Base-by-base conservation (phyloP, 2,888 invertebrate species). In the Oligia latruncula region DNA sequence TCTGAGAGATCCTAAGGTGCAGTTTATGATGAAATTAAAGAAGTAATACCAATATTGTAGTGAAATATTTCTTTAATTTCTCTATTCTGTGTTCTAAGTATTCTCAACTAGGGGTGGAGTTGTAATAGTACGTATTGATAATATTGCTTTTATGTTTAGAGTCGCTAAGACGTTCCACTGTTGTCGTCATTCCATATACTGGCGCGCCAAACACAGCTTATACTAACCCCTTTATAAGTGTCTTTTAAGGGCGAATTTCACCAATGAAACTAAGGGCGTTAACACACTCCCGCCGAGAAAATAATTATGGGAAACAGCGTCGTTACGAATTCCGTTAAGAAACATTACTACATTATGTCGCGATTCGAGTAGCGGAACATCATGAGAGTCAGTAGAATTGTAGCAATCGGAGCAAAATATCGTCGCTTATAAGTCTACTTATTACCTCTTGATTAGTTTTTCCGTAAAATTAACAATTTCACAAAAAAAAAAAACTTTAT, bases 81-180 rank as follows among this genome's bases (percentile, higher is more conserved):
- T 13, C 13, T 5, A 46, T 74, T 58, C 55, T 74, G 13, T 52
- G 40, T 23, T 58, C 40, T 64, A 60, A 68, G 29, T 23, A 35
- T 15, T 1, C 23, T 74, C 55, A 52, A 76, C 2, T 70, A 55
- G 35, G 9, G 52, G 17, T 68, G 15, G 64, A 72, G 40, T 81
- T 84, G 43, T 67, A 58, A 49, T 20, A 68, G 43, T 75, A 71
- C n/a, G n/a, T 66, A 58, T 76, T 75, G 55, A 43, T 82, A 68
- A 68, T 85, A 71, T 58, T 84, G 62, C 74, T 72, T 82, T 67
- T 86, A 78, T 72, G 62, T 76, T 82, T 49, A 75, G 55, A 67
- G 43, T 78, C 55, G 29, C 29, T 66, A 40, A 29, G 35, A 64
- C 20, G 5, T 58, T 75, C 74, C 79, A 77, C 58, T 86, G 76